Evolutionary conservation across 2,113 vertebrate species (phyloP), one percentile per base, ranked within the genome.

Genomic region (Pseudorasbora parva): DNA sequence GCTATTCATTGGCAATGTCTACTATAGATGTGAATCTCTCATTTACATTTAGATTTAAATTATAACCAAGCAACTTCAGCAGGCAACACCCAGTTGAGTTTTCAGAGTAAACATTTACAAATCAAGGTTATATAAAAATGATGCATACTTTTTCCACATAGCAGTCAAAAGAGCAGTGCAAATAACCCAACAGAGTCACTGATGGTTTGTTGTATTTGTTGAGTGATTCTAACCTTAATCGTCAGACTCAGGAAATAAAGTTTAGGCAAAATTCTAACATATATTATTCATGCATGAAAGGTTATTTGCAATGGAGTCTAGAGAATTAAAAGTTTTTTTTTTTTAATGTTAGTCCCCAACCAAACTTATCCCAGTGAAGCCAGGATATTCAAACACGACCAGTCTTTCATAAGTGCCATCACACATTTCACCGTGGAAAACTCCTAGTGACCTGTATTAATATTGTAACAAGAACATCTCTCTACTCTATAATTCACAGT

Each of bases 401-500:
- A 27, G 3, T 23, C 1, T 74, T 12, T 10, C 7, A 66, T 66
- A 8, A 23, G 69, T 27, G 47, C 27, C 1, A 56, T 72, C 56
- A 37, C 71, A 77, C 49, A 43, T 78, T 83, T 72, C 23, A 66
- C 30, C 41, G 43, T 19, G 23, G 62, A 23, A 57, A 12, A 59
- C 21, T 15, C 5, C 30, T 37, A 64, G 30, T 62, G 23, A 37
- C 43, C 68, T 33, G 62, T 66, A 78, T 82, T 57, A 14, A 82
- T 84, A 81, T 54, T 64, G n/a, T 51, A 79, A 43, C 59, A 51
- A 82, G 71, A 78, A 45, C 51, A 41, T 62, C 51, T 73, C 27
- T 21, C 15, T 59, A 23, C 64, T 83, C 75, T 66, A 83, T 79
- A 79, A 83, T 86, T 83, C 49, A 86, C 33, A 76, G 47, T 66